These are phyloP conservation scores for Hypomesus transpacificus DNA, from an alignment of 2,113 vertebrate species.

Conservation along the genomic window DNA sequence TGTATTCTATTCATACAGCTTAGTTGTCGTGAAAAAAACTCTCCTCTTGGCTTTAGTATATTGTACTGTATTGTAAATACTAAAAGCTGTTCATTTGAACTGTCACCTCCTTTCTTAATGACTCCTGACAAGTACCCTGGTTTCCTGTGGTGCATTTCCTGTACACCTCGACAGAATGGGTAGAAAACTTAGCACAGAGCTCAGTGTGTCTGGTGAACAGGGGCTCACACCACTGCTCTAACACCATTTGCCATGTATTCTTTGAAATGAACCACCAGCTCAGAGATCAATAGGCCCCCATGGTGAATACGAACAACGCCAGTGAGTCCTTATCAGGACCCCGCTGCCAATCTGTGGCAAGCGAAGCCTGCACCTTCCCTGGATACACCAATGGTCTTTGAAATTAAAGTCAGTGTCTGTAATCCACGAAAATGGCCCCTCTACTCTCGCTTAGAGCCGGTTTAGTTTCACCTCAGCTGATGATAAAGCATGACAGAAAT, in stretches of 20 bases:
- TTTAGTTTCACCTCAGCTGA: conserved; percentile 79
- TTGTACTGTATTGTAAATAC: conserved; percentile 34
- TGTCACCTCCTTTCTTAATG: conserved; percentile 60
- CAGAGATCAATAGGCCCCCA: conserved; percentile 66
- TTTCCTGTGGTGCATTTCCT: conserved; percentile 56
- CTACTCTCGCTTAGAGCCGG: conserved; percentile 70
- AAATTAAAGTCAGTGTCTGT: conserved; percentile 79
- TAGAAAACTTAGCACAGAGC: conserved; percentile 45
- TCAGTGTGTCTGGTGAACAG: conserved; percentile 48
- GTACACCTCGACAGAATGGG: conserved; percentile 41
- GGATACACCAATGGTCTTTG: conserved; percentile 81
- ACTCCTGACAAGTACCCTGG: conserved; percentile 62
- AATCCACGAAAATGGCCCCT: conserved; percentile 77
- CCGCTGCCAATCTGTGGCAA: conserved; percentile 72
- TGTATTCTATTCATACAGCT: conserved; percentile 14
- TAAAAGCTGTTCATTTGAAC: conserved; percentile 56
- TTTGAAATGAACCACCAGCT: conserved; percentile 68
- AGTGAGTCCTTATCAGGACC: conserved; percentile 61
- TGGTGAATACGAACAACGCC: conserved; percentile 57
- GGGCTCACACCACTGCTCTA: conserved; percentile 38
- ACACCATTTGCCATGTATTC: conserved; percentile 56
- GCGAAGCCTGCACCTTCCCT: conserved; percentile 68
- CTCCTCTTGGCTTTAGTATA: conserved; percentile 31
- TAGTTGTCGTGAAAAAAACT: conserved; percentile 39
- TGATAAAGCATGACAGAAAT: conserved; percentile 79